Base-by-base conservation (phyloP, 2,113 vertebrate genomes). In the Xenopus borealis region DNA sequence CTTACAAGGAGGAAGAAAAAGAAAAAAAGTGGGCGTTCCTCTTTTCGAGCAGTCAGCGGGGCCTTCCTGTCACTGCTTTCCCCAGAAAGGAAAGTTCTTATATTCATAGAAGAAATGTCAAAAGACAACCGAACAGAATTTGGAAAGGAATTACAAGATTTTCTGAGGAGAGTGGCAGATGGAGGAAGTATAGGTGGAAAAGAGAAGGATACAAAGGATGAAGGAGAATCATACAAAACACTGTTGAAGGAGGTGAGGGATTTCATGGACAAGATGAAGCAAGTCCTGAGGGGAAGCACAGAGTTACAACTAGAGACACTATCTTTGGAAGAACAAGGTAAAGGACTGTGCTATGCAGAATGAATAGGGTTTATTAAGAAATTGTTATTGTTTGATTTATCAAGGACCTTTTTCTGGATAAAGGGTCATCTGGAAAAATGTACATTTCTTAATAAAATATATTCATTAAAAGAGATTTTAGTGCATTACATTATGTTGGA, bases 51-150 rank as follows among this genome's bases (percentile, higher is more conserved):
- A 14, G 90, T 95, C 91, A 95, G 93, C 5, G 87, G 91, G 0
- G 93, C 92, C 0, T 90, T 95, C 45, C 89, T 92, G 74, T 94
- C 93, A 9, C 90, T 95, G 79, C 91, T 95, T n/a, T 92, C 92
- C 0, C 94, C 94, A 0, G 94, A 95, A 83, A 90, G 92, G 72
- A 85, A 91, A 40, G 89, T 95, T 67, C 86, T 86, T 6, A 84
- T 91, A 3, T 83, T 88, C 6, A 91, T 93, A 33, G 81, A 83
- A 1, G 89, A 90, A 20, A 79, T 94, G 78, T 86, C 88, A 19
- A 82, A 83, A 23, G 93, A 95, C 81, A 78, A 89, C 40, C 88
- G 87, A 75, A 92, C 92, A 0, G 83, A 83, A 0, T 92, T 93
- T 7, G 94, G 94, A 0, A 85, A 89, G 63, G 85, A 92, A 82